A percentile compares a stretch with the other conserved stretches of the same genome.
Conservation (phyloP, 2,888 invertebrate genomes). For the Invenusta paracnida region DNA sequence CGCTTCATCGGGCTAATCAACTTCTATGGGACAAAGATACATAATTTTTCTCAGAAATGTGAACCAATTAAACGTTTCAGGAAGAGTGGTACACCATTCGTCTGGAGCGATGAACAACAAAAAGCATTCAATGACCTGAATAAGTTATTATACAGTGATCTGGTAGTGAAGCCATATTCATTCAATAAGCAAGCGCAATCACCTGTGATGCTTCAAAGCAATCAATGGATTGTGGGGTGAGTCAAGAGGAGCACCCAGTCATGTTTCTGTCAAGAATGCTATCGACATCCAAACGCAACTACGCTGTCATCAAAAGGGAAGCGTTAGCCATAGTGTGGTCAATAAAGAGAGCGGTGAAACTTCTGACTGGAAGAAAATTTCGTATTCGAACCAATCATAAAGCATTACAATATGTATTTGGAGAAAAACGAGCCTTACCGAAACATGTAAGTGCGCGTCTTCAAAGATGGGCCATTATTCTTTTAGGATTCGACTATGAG, state of each 20-base stretch:
- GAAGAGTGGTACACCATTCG: not conserved
- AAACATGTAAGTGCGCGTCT: not conserved
- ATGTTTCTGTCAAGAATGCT: not conserved
- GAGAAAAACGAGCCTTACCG: not conserved
- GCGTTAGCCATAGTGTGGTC: not conserved
- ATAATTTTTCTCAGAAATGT: not conserved
- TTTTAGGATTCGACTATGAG: not conserved
- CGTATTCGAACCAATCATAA: not conserved
- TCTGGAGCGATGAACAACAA: constrained; percentile 10
- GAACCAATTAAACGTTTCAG: not conserved
- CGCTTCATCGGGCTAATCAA: not conserved
- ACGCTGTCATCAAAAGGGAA: not conserved
- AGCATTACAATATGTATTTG: not conserved
- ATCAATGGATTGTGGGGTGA: not conserved
- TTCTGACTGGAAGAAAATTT: not conserved
- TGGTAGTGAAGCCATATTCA: constrained; percentile 23
- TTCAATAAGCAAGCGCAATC: constrained; percentile 1
- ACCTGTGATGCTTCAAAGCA: constrained; percentile 6
- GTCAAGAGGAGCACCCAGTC: not conserved
- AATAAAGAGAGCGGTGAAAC: not conserved
- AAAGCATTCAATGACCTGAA: not conserved
- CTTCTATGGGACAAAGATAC: not conserved
- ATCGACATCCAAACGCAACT: not conserved
- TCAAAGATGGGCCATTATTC: not conserved
- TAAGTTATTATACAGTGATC: not conserved